phyloP scores from a whole-genome alignment of 1,140 invertebrate genomes.

The Bathynomus jamesi region DNA sequence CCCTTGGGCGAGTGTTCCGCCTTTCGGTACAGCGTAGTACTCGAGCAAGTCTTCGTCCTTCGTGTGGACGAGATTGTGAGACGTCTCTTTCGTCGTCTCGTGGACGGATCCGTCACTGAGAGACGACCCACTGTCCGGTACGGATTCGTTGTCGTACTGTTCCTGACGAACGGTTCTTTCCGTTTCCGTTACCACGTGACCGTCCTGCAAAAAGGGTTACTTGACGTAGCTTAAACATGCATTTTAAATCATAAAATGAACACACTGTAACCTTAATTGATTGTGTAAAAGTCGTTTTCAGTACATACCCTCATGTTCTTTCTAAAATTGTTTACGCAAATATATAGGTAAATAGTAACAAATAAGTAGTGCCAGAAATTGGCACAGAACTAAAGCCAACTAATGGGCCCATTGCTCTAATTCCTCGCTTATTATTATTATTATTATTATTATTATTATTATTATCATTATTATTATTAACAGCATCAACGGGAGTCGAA shows the following conservation, averaged over 20 bases:
- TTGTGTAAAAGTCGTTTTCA: background rate
- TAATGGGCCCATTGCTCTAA: too few relatives aligned
- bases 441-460: too few relatives aligned
- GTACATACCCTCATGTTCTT: background rate
- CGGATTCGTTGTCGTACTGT: constrained; percentile 51
- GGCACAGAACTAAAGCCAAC: too few relatives aligned
- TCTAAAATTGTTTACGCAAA: too few relatives aligned
- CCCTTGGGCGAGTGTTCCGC: constrained; percentile 39
- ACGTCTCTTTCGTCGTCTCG: constrained; percentile 48
- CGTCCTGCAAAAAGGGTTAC: constrained; percentile 42
- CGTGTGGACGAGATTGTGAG: constrained; percentile 47
- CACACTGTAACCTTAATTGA: background rate
- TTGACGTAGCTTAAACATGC: too few relatives aligned
- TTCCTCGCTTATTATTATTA: too few relatives aligned
- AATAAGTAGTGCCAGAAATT: too few relatives aligned
- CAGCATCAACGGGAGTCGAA: too few relatives aligned
- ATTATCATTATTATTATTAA: too few relatives aligned
- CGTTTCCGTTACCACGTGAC: constrained; percentile 72
- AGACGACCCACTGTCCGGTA: constrained; percentile 43
- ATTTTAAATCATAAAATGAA: background rate
- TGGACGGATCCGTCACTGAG: constrained; percentile 44
- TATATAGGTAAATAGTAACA: too few relatives aligned
- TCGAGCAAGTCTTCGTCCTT: constrained; percentile 45
- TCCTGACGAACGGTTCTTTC: constrained; percentile 49
- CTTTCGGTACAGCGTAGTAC: constrained; percentile 41